Evolutionary conservation across 2,797 vertebrate genomes (phyloP), one percentile per base, ranked within the genome.

Genomic region (Natrix natrix): DNA sequence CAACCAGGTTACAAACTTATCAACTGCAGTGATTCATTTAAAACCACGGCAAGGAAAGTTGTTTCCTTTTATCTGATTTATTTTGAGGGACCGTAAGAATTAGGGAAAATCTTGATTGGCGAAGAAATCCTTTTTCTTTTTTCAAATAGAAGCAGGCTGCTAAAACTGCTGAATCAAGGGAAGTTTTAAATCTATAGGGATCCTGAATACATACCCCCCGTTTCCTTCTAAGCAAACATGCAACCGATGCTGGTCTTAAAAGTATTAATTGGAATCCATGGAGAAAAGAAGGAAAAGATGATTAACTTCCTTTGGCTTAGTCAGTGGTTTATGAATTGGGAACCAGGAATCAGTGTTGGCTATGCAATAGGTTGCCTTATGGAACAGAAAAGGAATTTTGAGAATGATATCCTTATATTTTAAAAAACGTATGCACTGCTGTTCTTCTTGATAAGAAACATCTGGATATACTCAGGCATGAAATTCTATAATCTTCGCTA

Each of bases 301-400:
- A 93, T 61, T 74, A 91, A 83, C 63, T 83, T 91, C 66, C 63
- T 57, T 83, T 78, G 28, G 57, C 90, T 91, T 91, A 83, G 56
- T 88, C 90, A 93, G 92, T 20, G 89, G 90, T 61, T 93, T 89
- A 86, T 88, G 92, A 93, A 83, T 88, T 91, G 56, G 90, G 56
- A 88, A 52, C 66, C 22, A 61, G 78, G 57, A 91, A 91, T 89
- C 22, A n/a, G 55, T 88, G 66, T 16, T 28, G 90, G 83, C 78
- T 48, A 83, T 89, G 14, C 43, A 61, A 56, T 88, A 24, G 3
- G 56, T 91, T 78, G 55, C 43, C 43, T 60, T 60, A 87, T 63
- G 88, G 54, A 55, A 78, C 56, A 83, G 66, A 43, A 78, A 93
- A 55, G 74, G 37, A 87, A 59, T n/a, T 88, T 37, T 59, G 54